phyloP scores from a whole-genome alignment of 2,888 invertebrate genomes.

The Apamea anceps region DNA sequence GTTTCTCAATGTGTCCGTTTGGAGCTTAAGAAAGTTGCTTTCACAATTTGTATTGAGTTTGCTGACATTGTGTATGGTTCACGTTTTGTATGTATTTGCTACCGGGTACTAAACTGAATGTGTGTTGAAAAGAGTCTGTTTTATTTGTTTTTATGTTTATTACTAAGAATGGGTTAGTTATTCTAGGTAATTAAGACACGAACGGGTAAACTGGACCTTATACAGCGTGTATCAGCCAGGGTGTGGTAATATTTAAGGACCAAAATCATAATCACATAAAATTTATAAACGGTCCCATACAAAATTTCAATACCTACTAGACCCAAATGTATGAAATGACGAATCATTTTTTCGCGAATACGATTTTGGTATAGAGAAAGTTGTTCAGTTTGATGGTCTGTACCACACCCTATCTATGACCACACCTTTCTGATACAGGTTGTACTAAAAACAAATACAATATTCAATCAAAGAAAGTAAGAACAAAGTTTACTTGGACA shows the following conservation, averaged over 20 bases:
- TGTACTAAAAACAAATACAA: not conserved
- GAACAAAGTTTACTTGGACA: not conserved
- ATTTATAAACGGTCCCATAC: not conserved
- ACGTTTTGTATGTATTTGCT: not conserved
- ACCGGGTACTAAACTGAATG: not conserved
- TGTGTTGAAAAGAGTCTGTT: not conserved
- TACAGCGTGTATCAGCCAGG: not conserved
- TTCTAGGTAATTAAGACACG: not conserved
- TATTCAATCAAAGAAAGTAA: not conserved
- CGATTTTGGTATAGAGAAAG: not conserved
- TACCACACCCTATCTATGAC: not conserved
- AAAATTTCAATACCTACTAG: not conserved
- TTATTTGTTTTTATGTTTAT: not conserved
- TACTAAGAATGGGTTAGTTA: not conserved
- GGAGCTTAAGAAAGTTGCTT: constrained; percentile 53
- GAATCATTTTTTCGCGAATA: not conserved
- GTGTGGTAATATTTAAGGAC: not conserved
- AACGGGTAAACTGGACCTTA: not conserved
- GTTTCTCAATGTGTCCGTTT: constrained; percentile 69
- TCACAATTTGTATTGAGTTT: constrained; percentile 45
- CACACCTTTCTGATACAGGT: not conserved
- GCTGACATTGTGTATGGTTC: constrained; percentile 14
- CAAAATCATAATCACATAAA: not conserved
- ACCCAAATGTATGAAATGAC: not conserved
- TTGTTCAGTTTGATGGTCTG: not conserved